Conservation (phyloP, 2,113 vertebrate genomes). For the Callipepla squamata region DNA sequence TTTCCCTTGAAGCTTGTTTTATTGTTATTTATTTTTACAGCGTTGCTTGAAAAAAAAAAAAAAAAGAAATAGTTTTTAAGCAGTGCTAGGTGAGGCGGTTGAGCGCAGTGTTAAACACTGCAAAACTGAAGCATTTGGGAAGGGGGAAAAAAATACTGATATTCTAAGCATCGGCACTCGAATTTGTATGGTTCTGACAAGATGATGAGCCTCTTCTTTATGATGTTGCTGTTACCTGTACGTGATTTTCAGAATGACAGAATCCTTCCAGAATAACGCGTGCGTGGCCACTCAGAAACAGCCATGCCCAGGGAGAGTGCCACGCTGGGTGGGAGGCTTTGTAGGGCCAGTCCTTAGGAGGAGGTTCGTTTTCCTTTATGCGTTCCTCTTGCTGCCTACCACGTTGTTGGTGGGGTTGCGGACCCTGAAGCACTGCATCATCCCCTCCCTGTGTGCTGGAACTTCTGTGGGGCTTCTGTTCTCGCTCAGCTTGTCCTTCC, state of each 20-base stretch:
- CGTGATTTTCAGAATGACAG: not conserved
- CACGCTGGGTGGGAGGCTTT: fast-evolving
- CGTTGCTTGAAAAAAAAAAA: not conserved
- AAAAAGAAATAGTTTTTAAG: fast-evolving
- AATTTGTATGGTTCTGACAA: not conserved
- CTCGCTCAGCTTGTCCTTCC: fast-evolving
- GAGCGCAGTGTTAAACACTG: not conserved
- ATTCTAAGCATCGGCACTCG: not conserved
- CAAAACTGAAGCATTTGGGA: not conserved
- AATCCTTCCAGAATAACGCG: not conserved
- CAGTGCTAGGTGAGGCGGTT: not conserved
- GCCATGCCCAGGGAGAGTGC: fast-evolving
- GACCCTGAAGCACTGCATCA: fast-evolving
- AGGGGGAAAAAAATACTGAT: not conserved
- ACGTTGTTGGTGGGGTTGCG: not conserved
- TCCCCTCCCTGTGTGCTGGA: not conserved
- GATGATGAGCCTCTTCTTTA: not conserved
- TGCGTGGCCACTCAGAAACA: not conserved
- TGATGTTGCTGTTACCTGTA: not conserved
- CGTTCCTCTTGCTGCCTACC: not conserved
- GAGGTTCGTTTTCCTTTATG: not conserved
- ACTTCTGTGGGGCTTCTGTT: not conserved
- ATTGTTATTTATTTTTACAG: not conserved
- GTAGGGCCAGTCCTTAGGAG: not conserved
- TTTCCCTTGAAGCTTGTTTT: not conserved